Conservation (phyloP, 2,888 invertebrate genomes). For the Caenorhabditis sp. region DNA sequence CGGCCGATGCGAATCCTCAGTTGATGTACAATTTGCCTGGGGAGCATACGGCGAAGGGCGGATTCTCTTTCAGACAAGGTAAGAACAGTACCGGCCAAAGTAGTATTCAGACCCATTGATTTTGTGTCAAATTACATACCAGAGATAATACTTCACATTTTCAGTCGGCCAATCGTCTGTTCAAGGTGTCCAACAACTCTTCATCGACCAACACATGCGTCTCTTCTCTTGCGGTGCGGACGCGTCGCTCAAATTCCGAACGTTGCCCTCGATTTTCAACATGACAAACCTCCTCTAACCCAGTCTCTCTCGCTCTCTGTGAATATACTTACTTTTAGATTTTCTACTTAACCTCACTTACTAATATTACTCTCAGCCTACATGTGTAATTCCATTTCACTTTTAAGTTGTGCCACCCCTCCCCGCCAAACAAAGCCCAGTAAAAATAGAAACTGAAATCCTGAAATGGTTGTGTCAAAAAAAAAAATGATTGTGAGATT, state of each 20-base stretch:
- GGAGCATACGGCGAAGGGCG: slow-evolving; percentile 93
- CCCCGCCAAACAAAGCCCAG: slow-evolving; percentile 24
- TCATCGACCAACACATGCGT: slow-evolving; percentile 92
- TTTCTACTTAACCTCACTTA: slow-evolving; percentile 19
- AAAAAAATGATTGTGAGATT: slow-evolving; percentile 18
- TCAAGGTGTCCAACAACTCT: slow-evolving; percentile 91
- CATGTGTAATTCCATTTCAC: slow-evolving; percentile 36
- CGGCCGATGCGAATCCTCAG: slow-evolving; percentile 90
- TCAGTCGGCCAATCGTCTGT: slow-evolving; percentile 72
- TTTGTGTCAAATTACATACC: too few species aligned
- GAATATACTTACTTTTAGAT: background rate
- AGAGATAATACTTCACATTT: slow-evolving; percentile 20
- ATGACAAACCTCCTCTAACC: slow-evolving; percentile 63
- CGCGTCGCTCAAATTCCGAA: slow-evolving; percentile 84
- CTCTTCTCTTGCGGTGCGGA: slow-evolving; percentile 99
- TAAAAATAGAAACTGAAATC: background rate
- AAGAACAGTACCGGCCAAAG: too few species aligned
- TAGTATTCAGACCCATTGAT: too few species aligned
- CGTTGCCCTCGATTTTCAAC: slow-evolving; percentile 69
- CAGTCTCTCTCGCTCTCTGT: too few species aligned
- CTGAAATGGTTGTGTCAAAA: slow-evolving; percentile 32
- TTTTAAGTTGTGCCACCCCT: slow-evolving; percentile 26
- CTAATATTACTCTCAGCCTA: background rate
- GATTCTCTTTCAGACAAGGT: slow-evolving; percentile 93
- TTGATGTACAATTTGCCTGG: slow-evolving; percentile 92